Evolutionary conservation across 1,140 invertebrate species (phyloP).

Genomic region (Eriosoma lanigerum): DNA sequence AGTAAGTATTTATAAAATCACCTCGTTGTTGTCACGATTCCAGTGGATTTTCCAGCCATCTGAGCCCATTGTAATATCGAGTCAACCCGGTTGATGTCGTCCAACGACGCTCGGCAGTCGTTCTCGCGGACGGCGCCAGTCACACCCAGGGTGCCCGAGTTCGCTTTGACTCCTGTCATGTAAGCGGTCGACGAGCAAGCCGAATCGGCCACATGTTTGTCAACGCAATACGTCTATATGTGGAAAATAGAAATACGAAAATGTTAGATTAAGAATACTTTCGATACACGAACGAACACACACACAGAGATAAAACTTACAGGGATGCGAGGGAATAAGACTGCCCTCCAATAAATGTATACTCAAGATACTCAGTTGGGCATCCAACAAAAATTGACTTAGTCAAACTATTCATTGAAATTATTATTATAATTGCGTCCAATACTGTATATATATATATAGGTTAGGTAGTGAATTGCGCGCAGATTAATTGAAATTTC

Average conservation of each 20-base stretch:
- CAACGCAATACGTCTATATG: conserved; percentile 61
- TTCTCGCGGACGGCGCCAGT: conserved; percentile 65
- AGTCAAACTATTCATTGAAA: too few species aligned
- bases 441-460: too few species aligned
- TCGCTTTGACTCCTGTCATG: conserved; percentile 59
- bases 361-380: too few species aligned
- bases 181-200: conserved; percentile 62
- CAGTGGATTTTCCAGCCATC: conserved; percentile 71
- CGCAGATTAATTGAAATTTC: too few species aligned
- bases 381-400: too few species aligned
- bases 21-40: conserved; percentile 73
- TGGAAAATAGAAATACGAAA: not conserved
- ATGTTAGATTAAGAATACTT: not conserved
- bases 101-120: conserved; percentile 64
- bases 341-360: too few species aligned
- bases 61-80: conserved; percentile 66
- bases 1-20: too few species aligned
- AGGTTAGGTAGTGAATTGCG: too few species aligned
- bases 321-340: too few species aligned
- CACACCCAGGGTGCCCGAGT: conserved; percentile 70
- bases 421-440: too few species aligned
- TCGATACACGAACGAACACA: too few species aligned
- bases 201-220: conserved; percentile 62
- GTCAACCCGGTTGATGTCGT: conserved; percentile 58
- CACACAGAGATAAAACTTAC: too few species aligned